Conservation (phyloP, 2,113 vertebrate species). For the Chionomys nivalis region DNA sequence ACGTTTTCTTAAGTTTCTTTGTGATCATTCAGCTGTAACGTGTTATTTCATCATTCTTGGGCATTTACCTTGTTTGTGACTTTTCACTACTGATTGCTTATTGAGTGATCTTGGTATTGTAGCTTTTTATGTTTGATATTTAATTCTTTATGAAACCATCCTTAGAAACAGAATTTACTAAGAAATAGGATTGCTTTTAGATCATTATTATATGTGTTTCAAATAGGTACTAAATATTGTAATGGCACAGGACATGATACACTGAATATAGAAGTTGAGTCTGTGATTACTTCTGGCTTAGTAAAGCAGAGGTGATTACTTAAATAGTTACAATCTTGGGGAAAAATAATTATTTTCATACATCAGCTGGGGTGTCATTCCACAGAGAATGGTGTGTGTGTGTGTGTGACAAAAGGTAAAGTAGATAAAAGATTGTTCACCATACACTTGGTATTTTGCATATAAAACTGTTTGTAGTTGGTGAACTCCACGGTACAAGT, state of each 20-base stretch:
- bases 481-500: background rate
- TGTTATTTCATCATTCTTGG: background rate
- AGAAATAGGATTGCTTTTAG: background rate
- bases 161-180: background rate
- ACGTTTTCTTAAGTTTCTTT: background rate
- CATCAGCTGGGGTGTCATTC: background rate
- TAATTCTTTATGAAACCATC: slow-evolving; percentile 19
- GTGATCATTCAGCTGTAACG: background rate
- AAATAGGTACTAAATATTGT: slow-evolving; percentile 40
- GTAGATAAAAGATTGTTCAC: background rate
- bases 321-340: slow-evolving; percentile 24
- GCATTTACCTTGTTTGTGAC: background rate
- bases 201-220: background rate
- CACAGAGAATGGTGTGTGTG: background rate
- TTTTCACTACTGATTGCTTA: background rate
- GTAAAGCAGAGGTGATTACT: slow-evolving; percentile 36
- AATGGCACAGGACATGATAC: background rate
- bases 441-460: background rate
- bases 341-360: slow-evolving; percentile 21
- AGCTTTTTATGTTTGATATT: slow-evolving; percentile 17
- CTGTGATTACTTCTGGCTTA: slow-evolving; percentile 26
- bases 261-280: background rate
- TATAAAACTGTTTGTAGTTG: background rate
- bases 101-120: slow-evolving; percentile 2
- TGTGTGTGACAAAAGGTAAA: background rate